A percentile compares a stretch with the other conserved stretches of the same genome.
Evolutionary conservation across 2,888 invertebrate genomes (phyloP).

Genomic region (Pherbina coryleti): DNA sequence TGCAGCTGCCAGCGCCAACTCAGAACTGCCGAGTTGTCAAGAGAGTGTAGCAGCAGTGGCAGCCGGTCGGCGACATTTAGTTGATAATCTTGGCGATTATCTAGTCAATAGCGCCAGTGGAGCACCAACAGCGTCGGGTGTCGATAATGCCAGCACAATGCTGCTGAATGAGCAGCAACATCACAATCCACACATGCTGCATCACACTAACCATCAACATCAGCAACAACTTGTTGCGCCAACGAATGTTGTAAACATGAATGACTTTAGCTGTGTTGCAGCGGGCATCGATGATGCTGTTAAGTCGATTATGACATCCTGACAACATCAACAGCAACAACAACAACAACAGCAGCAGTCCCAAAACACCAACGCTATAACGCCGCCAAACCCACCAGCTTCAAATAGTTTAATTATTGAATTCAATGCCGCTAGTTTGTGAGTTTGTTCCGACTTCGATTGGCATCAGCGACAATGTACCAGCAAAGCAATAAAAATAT

Average conservation of each 20-base stretch:
- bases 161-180: slow-evolving; percentile 52
- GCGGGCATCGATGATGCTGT: slow-evolving; percentile 71
- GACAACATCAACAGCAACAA: slow-evolving; percentile 57
- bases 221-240: slow-evolving; percentile 48
- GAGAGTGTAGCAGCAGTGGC: slow-evolving; percentile 47
- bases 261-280: slow-evolving; percentile 69
- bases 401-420: slow-evolving; percentile 61
- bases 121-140: slow-evolving; percentile 46
- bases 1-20: slow-evolving; percentile 10
- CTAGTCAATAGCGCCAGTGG: slow-evolving; percentile 61
- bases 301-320: slow-evolving; percentile 72
- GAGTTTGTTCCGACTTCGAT: slow-evolving; percentile 38
- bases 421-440: slow-evolving; percentile 63
- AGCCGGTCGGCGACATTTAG: slow-evolving; percentile 53
- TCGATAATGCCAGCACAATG: slow-evolving; percentile 57
- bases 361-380: slow-evolving; percentile 35
- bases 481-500: background rate
- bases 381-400: slow-evolving; percentile 42
- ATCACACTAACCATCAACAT: slow-evolving; percentile 47
- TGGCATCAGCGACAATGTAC: background rate
- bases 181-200: slow-evolving; percentile 49
- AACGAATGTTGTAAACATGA: slow-evolving; percentile 63
- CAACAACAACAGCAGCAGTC: slow-evolving; percentile 37
- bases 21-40: slow-evolving; percentile 52
- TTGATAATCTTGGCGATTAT: slow-evolving; percentile 68